Conservation (phyloP, 2,113 vertebrate genomes). For the Phylloscopus trochiloides region DNA sequence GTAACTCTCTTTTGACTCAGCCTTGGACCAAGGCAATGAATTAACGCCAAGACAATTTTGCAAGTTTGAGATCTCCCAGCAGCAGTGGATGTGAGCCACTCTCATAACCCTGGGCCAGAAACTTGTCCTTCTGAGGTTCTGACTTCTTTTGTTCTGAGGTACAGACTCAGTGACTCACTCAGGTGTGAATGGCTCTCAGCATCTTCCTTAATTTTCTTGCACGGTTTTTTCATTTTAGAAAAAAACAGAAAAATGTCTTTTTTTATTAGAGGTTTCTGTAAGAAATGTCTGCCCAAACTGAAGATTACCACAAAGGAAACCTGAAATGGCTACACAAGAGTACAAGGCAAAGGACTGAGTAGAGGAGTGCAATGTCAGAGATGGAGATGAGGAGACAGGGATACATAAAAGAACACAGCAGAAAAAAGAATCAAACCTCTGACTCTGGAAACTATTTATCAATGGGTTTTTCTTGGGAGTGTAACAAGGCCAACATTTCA, state of each 20-base stretch:
- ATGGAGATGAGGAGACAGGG: neutral
- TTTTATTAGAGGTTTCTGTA: neutral
- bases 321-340: neutral
- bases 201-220: neutral
- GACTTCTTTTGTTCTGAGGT: neutral
- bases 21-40: neutral
- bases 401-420: neutral
- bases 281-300: neutral
- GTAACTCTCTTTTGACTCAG: neutral
- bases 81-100: neutral
- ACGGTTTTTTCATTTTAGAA: neutral
- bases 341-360: neutral
- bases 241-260: neutral
- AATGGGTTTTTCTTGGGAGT: neutral
- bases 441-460: neutral
- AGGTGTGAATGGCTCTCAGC: neutral
- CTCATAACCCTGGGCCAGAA: neutral
- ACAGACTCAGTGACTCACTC: neutral
- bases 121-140: neutral
- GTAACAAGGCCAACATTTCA: neutral
- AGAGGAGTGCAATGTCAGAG: neutral
- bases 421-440: neutral
- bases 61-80: neutral
- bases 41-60: neutral
- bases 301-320: neutral